Evolutionary conservation across 2,888 invertebrate genomes (phyloP).

Genomic region (Synanthedon tipuliformis): DNA sequence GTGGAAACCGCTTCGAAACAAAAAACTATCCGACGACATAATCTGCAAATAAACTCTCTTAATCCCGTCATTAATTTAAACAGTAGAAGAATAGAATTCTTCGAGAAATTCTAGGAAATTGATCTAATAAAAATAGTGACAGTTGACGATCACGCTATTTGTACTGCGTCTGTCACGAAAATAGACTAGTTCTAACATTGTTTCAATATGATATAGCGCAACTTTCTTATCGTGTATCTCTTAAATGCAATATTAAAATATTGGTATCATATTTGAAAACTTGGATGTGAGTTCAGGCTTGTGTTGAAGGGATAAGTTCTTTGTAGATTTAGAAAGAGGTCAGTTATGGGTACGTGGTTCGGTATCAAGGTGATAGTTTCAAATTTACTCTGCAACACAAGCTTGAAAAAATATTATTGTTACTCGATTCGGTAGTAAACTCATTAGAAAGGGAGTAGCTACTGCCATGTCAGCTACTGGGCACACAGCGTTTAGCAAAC

Average conservation of each 20-base stretch:
- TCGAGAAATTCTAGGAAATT: conserved; percentile 21
- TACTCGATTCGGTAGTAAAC: no score
- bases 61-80: conserved; percentile 1
- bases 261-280: no score
- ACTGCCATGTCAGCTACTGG: background rate
- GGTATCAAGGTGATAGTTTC: no score
- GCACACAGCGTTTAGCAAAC: background rate
- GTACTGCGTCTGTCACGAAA: conserved; percentile 4
- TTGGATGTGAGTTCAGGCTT: no score
- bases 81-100: conserved; percentile 17
- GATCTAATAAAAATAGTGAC: conserved; percentile 17
- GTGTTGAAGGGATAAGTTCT: no score
- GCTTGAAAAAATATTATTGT: no score
- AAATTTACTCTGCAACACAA: no score
- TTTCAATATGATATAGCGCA: background rate
- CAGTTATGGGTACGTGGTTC: no score
- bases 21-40: conserved; percentile 18
- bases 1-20: conserved; percentile 14
- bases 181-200: background rate
- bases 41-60: conserved; percentile 9
- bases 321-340: no score
- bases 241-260: background rate
- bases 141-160: conserved; percentile 8
- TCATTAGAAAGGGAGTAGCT: no score
- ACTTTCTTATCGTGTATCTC: background rate